Evolutionary conservation across 2,797 vertebrate genomes (phyloP).

Genomic region (Gambusia yucatana): DNA sequence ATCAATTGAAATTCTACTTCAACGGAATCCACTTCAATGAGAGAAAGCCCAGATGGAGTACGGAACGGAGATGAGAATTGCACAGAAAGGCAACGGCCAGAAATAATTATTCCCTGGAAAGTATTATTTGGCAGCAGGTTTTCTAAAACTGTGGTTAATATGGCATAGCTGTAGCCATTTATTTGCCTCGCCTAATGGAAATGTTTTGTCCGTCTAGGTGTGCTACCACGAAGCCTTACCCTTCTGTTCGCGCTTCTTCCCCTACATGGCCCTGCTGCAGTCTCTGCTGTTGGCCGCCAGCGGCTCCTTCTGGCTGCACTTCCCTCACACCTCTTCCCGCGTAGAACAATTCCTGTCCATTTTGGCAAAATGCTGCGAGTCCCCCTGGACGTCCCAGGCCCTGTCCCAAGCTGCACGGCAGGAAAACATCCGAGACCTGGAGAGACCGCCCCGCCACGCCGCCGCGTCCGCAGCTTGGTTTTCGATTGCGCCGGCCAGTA

Average conservation of each 20-base stretch:
- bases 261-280: constrained; percentile 84
- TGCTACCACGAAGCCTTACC: constrained; percentile 86
- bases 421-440: constrained; percentile 59
- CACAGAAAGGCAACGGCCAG: too few species aligned
- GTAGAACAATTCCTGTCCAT: constrained; percentile 86
- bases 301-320: constrained; percentile 88
- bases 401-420: constrained; percentile 81
- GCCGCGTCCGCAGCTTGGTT: constrained; percentile 18
- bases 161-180: background rate
- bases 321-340: constrained; percentile 85
- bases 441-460: constrained; percentile 8
- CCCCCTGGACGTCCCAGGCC: constrained; percentile 86
- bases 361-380: constrained; percentile 86
- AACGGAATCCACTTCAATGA: too few species aligned
- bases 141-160: background rate
- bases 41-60: too few species aligned
- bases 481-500: constrained; percentile 13
- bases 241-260: constrained; percentile 84
- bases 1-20: too few species aligned
- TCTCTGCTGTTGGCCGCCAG: constrained; percentile 82
- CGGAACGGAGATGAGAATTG: too few species aligned
- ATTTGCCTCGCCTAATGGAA: background rate
- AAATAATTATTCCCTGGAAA: background rate
- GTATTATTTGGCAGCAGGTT: background rate
- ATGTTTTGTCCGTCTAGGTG: constrained; percentile 54